phyloP scores from a whole-genome alignment of 37 sponge, comb jelly and placozoan species.

The Mnemiopsis leidyi region DNA sequence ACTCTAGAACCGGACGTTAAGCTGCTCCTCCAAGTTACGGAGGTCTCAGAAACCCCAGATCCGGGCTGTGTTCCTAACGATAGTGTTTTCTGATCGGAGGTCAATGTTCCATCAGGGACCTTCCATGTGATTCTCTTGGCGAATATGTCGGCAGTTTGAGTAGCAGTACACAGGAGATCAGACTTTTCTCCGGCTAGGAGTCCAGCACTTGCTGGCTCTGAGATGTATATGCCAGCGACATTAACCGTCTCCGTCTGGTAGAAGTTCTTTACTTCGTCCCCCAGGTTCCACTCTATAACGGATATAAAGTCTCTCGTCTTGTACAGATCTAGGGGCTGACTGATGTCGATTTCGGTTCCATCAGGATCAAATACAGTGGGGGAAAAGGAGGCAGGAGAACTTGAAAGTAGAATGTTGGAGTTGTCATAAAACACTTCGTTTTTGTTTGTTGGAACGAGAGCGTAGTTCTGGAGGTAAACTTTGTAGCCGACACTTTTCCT shows the following conservation, averaged over 20 bases:
- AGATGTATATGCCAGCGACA: background rate
- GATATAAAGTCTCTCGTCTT: background rate
- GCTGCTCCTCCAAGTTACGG: background rate
- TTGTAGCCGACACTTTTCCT: background rate
- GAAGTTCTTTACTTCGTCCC: background rate
- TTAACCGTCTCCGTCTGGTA: background rate
- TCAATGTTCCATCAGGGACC: background rate
- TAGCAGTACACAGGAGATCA: background rate
- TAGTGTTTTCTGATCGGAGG: background rate
- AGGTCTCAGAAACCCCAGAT: background rate
- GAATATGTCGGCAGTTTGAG: background rate
- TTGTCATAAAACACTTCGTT: slow-evolving; percentile 31
- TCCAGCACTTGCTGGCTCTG: background rate
- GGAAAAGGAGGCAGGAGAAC: background rate
- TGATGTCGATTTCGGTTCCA: background rate
- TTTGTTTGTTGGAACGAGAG: background rate
- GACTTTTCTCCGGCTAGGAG: background rate
- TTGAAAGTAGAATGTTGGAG: background rate
- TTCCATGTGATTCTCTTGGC: background rate
- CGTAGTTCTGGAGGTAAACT: background rate
- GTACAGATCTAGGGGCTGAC: background rate
- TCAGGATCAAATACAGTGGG: slow-evolving; percentile 8
- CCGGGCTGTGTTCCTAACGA: background rate
- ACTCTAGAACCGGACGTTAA: background rate
- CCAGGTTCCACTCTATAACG: background rate